Conservation (phyloP, 1,140 invertebrate species). For the Drosophila gunungcola region DNA sequence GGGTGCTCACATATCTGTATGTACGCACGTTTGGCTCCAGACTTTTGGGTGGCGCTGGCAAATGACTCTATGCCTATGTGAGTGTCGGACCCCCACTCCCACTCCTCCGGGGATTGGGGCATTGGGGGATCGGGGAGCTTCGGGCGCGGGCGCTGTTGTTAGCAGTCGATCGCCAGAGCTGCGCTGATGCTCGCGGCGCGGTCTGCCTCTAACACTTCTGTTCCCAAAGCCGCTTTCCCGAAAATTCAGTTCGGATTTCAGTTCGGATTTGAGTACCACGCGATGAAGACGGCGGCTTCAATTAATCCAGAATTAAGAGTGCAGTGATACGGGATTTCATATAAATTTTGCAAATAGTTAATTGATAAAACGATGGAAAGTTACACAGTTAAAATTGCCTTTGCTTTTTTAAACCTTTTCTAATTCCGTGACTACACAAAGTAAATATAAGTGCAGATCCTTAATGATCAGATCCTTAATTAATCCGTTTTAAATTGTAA, state of each 20-base stretch:
- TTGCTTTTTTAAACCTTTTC: background rate
- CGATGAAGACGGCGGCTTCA: slow-evolving; percentile 79
- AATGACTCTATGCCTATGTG: slow-evolving; percentile 23
- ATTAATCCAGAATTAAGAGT: slow-evolving; percentile 62
- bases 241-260: slow-evolving; percentile 83
- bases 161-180: slow-evolving; percentile 51
- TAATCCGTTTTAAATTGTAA: background rate
- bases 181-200: slow-evolving; percentile 47
- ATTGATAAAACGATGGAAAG: background rate
- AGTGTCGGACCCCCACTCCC: background rate
- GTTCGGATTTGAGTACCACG: slow-evolving; percentile 83
- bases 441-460: background rate
- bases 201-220: slow-evolving; percentile 75
- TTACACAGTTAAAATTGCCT: too few relatives aligned
- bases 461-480: background rate
- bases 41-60: slow-evolving; percentile 46
- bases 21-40: slow-evolving; percentile 46
- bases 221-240: slow-evolving; percentile 79
- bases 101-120: slow-evolving; percentile 7
- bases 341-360: slow-evolving; percentile 19
- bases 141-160: slow-evolving; percentile 32
- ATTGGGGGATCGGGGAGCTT: slow-evolving; percentile 13
- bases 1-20: slow-evolving; percentile 18
- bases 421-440: slow-evolving; percentile 1
- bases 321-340: slow-evolving; percentile 26